Percentiles rank a stretch among this genome's conserved stretches.
These are phyloP conservation scores for Leptosomus discolor DNA, from an alignment of 2,113 vertebrate species.

Conservation along the genomic window DNA sequence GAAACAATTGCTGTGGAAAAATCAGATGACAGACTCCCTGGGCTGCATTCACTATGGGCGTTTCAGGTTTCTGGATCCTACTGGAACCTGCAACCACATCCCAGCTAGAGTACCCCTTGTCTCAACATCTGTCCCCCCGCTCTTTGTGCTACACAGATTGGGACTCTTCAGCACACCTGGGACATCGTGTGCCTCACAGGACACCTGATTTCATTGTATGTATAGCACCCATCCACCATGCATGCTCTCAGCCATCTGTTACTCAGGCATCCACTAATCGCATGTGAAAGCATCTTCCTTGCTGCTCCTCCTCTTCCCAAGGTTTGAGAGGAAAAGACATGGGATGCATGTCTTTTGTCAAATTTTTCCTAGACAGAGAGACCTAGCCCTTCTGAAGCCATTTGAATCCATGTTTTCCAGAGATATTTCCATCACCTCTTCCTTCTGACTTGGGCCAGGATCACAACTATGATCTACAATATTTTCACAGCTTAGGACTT, in stretches of 20 bases:
- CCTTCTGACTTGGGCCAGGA: not conserved
- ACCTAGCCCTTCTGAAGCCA: not conserved
- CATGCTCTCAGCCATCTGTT: not conserved
- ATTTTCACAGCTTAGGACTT: not conserved
- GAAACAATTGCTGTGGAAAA: fast-evolving
- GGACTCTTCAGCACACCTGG: not conserved
- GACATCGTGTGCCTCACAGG: fast-evolving
- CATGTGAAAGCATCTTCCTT: not conserved
- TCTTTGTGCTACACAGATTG: not conserved
- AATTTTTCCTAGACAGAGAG: not conserved
- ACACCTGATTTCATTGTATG: not conserved
- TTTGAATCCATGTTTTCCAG: not conserved
- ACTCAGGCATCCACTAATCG: not conserved
- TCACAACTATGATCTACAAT: not conserved
- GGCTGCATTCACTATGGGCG: not conserved
- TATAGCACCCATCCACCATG: not conserved
- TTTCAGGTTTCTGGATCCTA: not conserved
- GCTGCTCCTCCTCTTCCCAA: fast-evolving
- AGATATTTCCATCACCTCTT: not conserved
- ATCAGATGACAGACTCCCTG: not conserved
- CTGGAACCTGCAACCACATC: not conserved
- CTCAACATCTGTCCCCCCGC: not conserved
- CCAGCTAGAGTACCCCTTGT: not conserved
- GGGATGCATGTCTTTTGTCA: not conserved
- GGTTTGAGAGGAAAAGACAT: not conserved